Conservation (phyloP, 1,140 invertebrate genomes). For the Ostrea edulis region DNA sequence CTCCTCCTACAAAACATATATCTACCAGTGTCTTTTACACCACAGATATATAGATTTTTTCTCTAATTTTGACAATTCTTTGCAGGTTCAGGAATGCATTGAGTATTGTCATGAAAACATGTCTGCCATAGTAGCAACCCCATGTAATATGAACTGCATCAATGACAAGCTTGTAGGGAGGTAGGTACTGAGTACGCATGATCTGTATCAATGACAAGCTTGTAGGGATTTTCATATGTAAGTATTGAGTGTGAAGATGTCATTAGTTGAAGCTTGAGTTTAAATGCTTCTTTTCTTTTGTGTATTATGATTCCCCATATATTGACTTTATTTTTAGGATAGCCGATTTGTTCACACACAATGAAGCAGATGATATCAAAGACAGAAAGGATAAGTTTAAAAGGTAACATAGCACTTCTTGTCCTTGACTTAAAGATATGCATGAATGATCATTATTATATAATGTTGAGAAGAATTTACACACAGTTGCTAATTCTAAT, state of each 20-base stretch:
- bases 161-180: constrained; percentile 77
- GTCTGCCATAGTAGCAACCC: constrained; percentile 75
- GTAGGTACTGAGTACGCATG: constrained; percentile 72
- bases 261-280: neutral
- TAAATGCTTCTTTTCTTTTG: neutral
- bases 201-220: constrained; percentile 79
- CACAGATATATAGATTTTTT: too few species aligned
- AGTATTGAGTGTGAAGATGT: neutral
- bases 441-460: neutral
- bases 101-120: constrained; percentile 77
- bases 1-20: too few species aligned
- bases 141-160: constrained; percentile 79
- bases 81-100: constrained; percentile 77
- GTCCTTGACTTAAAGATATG: too few species aligned
- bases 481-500: too few species aligned
- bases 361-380: constrained; percentile 77
- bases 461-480: too few species aligned
- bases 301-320: neutral
- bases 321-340: constrained; percentile 65
- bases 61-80: neutral
- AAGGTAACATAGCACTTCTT: constrained; percentile 65
- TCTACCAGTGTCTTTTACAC: too few species aligned
- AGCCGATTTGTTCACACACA: constrained; percentile 76
- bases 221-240: constrained; percentile 58
- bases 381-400: constrained; percentile 80